Percentiles rank a stretch among this genome's conserved stretches.
Evolutionary conservation across 2,113 vertebrate genomes (phyloP).

Genomic region (Podarcis cretensis): DNA sequence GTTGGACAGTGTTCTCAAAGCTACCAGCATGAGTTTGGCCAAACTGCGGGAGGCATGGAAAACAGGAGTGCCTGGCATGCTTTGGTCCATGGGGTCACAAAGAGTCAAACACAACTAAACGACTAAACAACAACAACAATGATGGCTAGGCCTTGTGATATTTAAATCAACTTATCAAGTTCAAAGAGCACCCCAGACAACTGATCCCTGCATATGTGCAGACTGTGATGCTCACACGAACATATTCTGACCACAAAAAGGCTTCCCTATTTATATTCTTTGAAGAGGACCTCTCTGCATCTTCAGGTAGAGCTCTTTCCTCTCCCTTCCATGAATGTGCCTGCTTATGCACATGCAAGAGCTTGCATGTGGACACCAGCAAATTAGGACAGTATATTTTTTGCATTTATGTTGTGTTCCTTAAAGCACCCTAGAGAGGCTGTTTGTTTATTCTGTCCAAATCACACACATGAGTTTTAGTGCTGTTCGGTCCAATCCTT

Average conservation of each 20-base stretch:
- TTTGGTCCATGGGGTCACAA: no score
- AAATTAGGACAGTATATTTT: not conserved
- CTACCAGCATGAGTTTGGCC: no score
- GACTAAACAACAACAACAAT: no score
- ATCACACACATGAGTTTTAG: not conserved
- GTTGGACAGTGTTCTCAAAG: no score
- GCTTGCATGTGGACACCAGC: not conserved
- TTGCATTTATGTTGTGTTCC: not conserved
- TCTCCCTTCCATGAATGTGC: not conserved
- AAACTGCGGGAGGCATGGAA: no score
- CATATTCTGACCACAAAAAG: not conserved
- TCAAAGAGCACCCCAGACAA: not conserved
- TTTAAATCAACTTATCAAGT: not conserved
- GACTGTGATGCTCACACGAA: not conserved
- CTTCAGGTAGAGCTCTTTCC: not conserved
- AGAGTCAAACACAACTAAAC: no score
- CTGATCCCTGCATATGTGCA: not conserved
- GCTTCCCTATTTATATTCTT: no score
- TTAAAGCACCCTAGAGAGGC: not conserved
- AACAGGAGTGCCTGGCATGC: no score
- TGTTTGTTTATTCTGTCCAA: not conserved
- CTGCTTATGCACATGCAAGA: not conserved
- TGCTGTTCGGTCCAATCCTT: not conserved
- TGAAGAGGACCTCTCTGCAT: not conserved
- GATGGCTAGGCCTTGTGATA: not conserved